Base-by-base conservation (phyloP, 2,113 vertebrate species). In the Callospermophilus lateralis region DNA sequence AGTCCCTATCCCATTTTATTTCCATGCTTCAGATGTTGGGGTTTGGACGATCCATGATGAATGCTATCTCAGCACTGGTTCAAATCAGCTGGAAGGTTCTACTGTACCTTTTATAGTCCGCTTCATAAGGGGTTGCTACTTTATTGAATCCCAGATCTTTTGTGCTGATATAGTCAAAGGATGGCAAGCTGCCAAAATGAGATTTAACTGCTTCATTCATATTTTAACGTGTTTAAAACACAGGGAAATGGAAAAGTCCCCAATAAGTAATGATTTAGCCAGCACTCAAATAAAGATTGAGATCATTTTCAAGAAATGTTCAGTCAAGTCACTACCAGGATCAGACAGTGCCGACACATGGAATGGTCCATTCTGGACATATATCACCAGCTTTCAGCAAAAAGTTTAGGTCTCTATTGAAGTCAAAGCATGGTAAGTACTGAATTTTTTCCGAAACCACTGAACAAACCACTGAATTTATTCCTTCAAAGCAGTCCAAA, bases 121-220 rank as follows among this genome's bases (percentile, higher is more conserved):
- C 73, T 95, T 95, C 90, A 83, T 83, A 97, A 94, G 91, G 63
- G 93, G 93, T 93, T 96, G 84, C 84, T 96, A 76, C 92, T 88
- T 94, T 94, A 96, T 70, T 94, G 79, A 92, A 96, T 86, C 83
- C 72, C 77, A 97, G 86, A 94, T 92, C 97, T 95, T 98, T 98
- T 92, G 95, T 53, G 74, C 68, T 96, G 95, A 97, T 76, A 80
- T 79, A 0, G 4, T 96, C 93, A 96, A 97, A 78, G 65, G 53
- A 88, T 72, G 95, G 97, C 93, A 96, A 97, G 53, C 72, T 70
- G 95, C 95, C 97, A 98, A 65, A 4, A 26, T 0, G 0, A 76
- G 88, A 77, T 55, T 77, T 63, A 97, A 74, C 30, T 0, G 28
- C 91, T 92, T 89, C 88, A 96, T 92, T 97, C 93, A 88, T 95